Evolutionary conservation across 2,797 vertebrate species (phyloP).

Genomic region (Enteromius anoplus): DNA sequence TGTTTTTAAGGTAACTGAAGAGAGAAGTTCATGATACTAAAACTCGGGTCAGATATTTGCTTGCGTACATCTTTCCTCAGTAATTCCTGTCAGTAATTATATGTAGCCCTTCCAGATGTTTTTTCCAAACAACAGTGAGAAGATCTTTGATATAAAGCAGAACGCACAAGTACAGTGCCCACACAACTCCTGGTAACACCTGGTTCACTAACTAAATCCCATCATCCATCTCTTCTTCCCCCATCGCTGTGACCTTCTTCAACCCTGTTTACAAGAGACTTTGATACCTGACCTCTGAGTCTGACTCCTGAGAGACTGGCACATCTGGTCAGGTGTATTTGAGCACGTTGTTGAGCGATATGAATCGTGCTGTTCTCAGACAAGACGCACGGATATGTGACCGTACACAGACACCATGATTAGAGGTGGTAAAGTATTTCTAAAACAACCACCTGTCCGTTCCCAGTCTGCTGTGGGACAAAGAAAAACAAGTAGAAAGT

Average conservation of each 20-base stretch:
- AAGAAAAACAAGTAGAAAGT: conserved; percentile 10
- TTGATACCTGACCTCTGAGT: conserved; percentile 54
- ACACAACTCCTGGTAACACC: conserved; percentile 48
- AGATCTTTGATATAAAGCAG: conserved; percentile 31
- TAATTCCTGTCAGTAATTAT: conserved; percentile 20
- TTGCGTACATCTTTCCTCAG: background rate
- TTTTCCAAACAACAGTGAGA: background rate
- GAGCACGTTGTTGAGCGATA: conserved; percentile 24
- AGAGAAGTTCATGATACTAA: background rate
- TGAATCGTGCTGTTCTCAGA: background rate
- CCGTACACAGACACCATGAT: background rate
- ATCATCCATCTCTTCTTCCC: conserved; percentile 54
- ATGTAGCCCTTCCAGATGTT: conserved; percentile 28
- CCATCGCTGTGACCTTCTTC: conserved; percentile 18
- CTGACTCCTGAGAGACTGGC: conserved; percentile 42
- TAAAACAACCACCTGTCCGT: conserved; percentile 32
- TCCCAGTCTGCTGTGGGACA: conserved; percentile 8
- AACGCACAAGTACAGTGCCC: conserved; percentile 1
- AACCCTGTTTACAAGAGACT: conserved; percentile 39
- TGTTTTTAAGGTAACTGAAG: background rate
- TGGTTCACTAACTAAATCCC: conserved; percentile 62
- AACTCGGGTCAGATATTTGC: background rate
- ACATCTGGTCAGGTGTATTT: conserved; percentile 63
- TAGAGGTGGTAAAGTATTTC: conserved; percentile 19
- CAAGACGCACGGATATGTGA: background rate